Conservation (phyloP, 1,140 invertebrate genomes). For the Neotoxoptera formosana region DNA sequence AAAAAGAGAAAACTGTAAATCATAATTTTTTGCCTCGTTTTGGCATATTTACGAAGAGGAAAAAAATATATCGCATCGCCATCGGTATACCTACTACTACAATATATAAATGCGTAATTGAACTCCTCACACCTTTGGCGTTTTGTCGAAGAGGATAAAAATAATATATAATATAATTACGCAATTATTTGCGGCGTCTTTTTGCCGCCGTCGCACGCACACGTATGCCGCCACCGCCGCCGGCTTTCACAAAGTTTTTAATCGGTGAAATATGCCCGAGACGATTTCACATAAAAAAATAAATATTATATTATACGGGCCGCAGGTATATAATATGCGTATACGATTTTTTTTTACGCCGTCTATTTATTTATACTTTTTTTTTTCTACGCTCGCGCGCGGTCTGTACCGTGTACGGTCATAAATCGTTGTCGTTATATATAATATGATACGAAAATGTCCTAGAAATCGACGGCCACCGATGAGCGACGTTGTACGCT, state of each 20-base stretch:
- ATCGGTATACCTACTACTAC: too few species aligned
- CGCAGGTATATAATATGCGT: neutral
- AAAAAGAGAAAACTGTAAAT: constrained; percentile 49
- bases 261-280: constrained; percentile 43
- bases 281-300: constrained; percentile 31
- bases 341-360: neutral
- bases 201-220: neutral
- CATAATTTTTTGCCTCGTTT: constrained; percentile 43
- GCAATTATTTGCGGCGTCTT: constrained; percentile 55
- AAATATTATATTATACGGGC: neutral
- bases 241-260: constrained; percentile 56
- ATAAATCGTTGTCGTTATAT: constrained; percentile 50
- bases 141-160: constrained; percentile 45
- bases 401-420: neutral
- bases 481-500: neutral
- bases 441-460: constrained; percentile 50
- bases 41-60: neutral
- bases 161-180: constrained; percentile 52
- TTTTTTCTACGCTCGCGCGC: neutral
- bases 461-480: constrained; percentile 33
- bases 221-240: neutral
- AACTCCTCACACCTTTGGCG: constrained; percentile 50
- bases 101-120: constrained; percentile 39
- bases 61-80: neutral
- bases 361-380: too few species aligned